Base-by-base conservation (phyloP, 2,888 invertebrate species). In the Adelognathus sp. region DNA sequence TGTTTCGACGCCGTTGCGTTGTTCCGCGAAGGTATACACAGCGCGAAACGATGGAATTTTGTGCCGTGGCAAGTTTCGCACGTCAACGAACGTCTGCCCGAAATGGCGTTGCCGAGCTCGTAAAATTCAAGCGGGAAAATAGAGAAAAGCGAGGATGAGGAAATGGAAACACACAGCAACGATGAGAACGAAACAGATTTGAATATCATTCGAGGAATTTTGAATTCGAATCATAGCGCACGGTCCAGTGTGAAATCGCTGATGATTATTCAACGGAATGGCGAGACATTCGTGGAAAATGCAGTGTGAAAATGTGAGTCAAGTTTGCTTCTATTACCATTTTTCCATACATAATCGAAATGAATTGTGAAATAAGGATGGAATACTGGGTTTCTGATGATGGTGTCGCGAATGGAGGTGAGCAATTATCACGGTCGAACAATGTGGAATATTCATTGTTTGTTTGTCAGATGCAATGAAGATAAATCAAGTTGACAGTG, bases 201-300 rank as follows among this genome's bases (percentile, higher is more conserved):
- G 74, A 74, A 79, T 79, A n/a, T 79, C 70, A 74, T 74, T 70
- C 36, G 60, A 79, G n/a, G 44, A 66, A 64, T 74, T 74, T 70
- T 78, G 58, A 78, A 78, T 74, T 69, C 74, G n/a, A 78, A 64
- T 69, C 27, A 39, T 27, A 41, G n/a, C 56, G 39, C 21, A 3
- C 27, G 18, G 18, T 24, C 41, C 6, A 21, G 39, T 31, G 54
- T 1, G 11, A 54, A n/a, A n/a, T n/a, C n/a, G n/a, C 74, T 74
- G 64, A 75, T 66, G 78, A 71, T 79, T 79, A 79, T 79, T 79
- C 79, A 79, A 21, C 44, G 66, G 50, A 24, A 18, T 6, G 44
- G 7, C n/a, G 18, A 46, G 9, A 46, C 27, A 31, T 11, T 46
- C 6, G 18, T 11, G 29, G 18, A 27, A 16, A n/a, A n/a, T n/a